phyloP scores from a whole-genome alignment of 2,797 vertebrate species.

The Mareca penelope region DNA sequence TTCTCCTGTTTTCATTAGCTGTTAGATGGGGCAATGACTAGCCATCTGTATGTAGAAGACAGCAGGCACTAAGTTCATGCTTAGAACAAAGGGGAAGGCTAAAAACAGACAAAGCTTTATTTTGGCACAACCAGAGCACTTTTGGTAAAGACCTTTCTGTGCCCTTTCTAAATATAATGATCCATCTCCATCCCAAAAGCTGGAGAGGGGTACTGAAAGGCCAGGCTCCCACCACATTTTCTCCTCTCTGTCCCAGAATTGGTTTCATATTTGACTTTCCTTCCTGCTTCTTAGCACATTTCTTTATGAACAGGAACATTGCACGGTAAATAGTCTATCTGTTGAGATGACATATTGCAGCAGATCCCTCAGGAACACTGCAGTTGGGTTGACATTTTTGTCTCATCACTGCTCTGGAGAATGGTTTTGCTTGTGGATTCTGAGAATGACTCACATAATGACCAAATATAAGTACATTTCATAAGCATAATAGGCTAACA shows the following conservation, averaged over 20 bases:
- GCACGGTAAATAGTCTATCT: background rate
- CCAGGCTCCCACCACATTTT: background rate
- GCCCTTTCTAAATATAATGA: background rate
- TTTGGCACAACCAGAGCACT: background rate
- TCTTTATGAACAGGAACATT: background rate
- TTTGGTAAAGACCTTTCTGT: background rate
- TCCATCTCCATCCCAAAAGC: background rate
- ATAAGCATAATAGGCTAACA: background rate
- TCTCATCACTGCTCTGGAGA: conserved; percentile 22
- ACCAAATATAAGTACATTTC: background rate
- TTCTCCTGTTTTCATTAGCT: conserved; percentile 29
- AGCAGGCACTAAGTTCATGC: background rate
- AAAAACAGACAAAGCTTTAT: conserved; percentile 15
- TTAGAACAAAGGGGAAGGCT: conserved; percentile 18
- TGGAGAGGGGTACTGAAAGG: background rate
- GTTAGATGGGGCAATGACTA: background rate
- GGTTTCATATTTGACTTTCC: background rate
- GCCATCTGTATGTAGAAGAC: background rate
- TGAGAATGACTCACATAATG: conserved; percentile 2
- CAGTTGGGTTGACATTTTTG: conserved; percentile 27
- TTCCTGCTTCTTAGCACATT: background rate
- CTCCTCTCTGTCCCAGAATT: background rate
- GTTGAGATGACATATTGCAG: background rate
- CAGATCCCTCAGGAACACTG: conserved; percentile 25
- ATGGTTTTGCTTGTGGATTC: conserved; percentile 35